Base-by-base conservation (phyloP, 2,797 vertebrate species). In the Coregonus sp. region DNA sequence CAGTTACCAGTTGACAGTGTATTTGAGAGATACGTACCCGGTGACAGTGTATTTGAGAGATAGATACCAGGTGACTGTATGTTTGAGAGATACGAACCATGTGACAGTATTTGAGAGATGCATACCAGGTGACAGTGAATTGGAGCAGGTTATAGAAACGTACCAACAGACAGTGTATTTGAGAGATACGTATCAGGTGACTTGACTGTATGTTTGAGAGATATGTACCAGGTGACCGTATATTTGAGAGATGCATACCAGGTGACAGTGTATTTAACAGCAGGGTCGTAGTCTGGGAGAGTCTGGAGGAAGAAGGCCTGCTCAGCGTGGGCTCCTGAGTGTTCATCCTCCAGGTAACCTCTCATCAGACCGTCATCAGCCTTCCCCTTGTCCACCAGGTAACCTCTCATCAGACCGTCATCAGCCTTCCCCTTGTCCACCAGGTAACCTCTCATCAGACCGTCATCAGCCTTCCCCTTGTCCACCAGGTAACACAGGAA, bases 331-430 rank as follows among this genome's bases (percentile, higher is more conserved):
- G 88, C 79, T 0, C 93, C 90, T 0, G 88, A 78, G 0, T 99
- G 97, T 81, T 99, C 97, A 0, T 99, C 97, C 79, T 99, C 97
- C 78, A 99, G 88, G 75, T 94, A 97, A 0, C 97, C 97, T 37
- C 91, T 91, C 1, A 93, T 76, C 0, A 94, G 88, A 9, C 78
- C 90, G 0, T 94, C 83, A 11, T 86, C 88, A 0, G 67, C 50
- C 18, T 89, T 87, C 31, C 92, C 92, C 82, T 90, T 90, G 75
- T 97, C 96, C 0, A 98, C 75, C 78, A 97, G 92, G 0, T 97
- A 99, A 86, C 95, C 97, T 37, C 91, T 91, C 1, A 93, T 76
- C 0, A 94, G 88, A 9, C 78, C 90, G 0, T 94, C 83, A 11
- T 86, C 88, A 0, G 67, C 50, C 18, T 89, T 87, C 31, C 92